These are phyloP conservation scores for Momotus momota DNA, from an alignment of 2,797 vertebrate genomes.

Conservation along the genomic window DNA sequence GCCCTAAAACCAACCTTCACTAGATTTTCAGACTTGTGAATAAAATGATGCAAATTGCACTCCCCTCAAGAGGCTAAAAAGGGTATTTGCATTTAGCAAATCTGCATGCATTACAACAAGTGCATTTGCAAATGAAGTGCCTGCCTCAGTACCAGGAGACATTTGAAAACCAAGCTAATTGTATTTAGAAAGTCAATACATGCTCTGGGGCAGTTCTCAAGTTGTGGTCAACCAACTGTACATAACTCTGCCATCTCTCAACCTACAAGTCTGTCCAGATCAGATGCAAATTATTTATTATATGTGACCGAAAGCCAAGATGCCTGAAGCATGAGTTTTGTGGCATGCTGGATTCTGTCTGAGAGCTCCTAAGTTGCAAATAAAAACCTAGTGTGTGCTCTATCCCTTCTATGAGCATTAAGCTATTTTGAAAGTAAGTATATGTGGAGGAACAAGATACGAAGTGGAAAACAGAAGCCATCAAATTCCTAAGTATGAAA, in stretches of 20 bases:
- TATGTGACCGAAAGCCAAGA: not conserved
- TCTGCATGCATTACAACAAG: not conserved
- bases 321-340: not conserved
- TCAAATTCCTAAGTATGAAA: not conserved
- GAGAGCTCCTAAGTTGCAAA: not conserved
- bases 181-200: not conserved
- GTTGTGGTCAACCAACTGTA: not conserved
- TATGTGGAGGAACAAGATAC: not conserved
- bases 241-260: not conserved
- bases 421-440: not conserved
- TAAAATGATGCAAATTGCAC: slow-evolving; percentile 2
- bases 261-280: not conserved
- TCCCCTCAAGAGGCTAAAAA: not conserved
- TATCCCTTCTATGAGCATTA: not conserved
- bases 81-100: not conserved
- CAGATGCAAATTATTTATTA: not conserved
- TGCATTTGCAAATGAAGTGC: not conserved
- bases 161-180: not conserved
- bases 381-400: not conserved
- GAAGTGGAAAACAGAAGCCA: not conserved
- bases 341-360: not conserved
- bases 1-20: not conserved
- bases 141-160: not conserved
- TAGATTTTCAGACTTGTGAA: not conserved
- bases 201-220: not conserved